phyloP scores from a whole-genome alignment of 2,113 vertebrate genomes.

The Sialia sialis region DNA sequence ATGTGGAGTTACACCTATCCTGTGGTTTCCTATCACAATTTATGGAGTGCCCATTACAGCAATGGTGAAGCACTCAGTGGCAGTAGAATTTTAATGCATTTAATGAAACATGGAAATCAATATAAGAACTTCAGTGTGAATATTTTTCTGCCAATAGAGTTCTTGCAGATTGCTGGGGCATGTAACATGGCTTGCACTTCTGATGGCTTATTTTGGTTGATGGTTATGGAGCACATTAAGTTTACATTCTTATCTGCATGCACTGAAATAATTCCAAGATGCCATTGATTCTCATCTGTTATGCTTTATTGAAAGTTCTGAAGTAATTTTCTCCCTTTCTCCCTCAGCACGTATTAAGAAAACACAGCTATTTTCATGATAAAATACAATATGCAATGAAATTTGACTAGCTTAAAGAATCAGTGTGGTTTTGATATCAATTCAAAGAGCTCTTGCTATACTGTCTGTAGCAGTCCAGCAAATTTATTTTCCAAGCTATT shows the following conservation, averaged over 20 bases:
- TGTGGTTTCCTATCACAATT: background rate
- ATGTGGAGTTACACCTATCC: background rate
- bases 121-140: background rate
- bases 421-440: background rate
- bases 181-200: background rate
- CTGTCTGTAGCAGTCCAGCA: background rate
- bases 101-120: conserved; percentile 9
- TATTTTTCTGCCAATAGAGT: background rate
- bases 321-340: background rate
- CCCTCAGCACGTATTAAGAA: background rate
- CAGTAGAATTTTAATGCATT: background rate
- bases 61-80: background rate
- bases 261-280: conserved; percentile 9
- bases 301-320: conserved; percentile 22
- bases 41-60: background rate
- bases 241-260: background rate
- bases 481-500: background rate
- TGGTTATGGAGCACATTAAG: background rate
- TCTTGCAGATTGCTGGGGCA: background rate
- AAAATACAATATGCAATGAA: conserved; percentile 23
- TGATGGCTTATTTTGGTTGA: background rate
- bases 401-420: conserved; percentile 48
- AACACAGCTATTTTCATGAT: conserved; percentile 30
- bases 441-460: background rate
- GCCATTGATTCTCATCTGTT: conserved; percentile 15